These are phyloP conservation scores for Eleutherodactylus coqui DNA, from an alignment of 2,797 vertebrate genomes.

Conservation along the genomic window DNA sequence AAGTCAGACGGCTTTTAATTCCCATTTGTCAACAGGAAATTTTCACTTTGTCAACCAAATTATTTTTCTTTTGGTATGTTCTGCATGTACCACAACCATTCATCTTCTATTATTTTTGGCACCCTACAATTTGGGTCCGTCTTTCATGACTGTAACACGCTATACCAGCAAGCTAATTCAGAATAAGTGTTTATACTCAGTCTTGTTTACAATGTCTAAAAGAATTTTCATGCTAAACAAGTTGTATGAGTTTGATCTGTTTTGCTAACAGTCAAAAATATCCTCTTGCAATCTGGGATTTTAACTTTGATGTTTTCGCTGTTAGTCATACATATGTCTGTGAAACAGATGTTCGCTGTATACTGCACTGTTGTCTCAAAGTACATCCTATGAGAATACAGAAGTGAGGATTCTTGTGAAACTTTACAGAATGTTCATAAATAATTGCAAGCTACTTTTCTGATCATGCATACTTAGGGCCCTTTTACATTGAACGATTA, in stretches of 20 bases:
- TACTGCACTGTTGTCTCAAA: neutral
- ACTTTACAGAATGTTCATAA: neutral
- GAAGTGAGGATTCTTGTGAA: neutral
- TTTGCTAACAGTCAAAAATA: conserved; percentile 23
- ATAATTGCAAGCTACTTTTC: neutral
- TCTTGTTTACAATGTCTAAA: neutral
- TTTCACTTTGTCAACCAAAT: conserved; percentile 38
- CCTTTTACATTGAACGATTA: too few species aligned
- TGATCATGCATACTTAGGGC: too few species aligned
- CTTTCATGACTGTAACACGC: neutral
- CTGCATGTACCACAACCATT: neutral
- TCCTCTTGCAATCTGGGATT: conserved; percentile 35
- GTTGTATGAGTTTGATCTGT: neutral
- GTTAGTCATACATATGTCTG: conserved; percentile 29
- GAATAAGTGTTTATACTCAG: conserved; percentile 14
- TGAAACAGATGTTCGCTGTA: conserved; percentile 32
- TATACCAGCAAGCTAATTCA: neutral
- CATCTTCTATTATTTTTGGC: conserved; percentile 32
- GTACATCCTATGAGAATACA: neutral
- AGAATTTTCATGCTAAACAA: conserved; percentile 22
- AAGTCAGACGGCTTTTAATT: conserved; percentile 7
- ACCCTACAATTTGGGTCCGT: neutral
- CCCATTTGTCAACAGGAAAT: conserved; percentile 45
- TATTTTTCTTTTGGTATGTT: conserved; percentile 31
- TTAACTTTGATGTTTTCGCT: neutral